Conservation (phyloP, 1,140 invertebrate species). For the Anthonomus grandis region DNA sequence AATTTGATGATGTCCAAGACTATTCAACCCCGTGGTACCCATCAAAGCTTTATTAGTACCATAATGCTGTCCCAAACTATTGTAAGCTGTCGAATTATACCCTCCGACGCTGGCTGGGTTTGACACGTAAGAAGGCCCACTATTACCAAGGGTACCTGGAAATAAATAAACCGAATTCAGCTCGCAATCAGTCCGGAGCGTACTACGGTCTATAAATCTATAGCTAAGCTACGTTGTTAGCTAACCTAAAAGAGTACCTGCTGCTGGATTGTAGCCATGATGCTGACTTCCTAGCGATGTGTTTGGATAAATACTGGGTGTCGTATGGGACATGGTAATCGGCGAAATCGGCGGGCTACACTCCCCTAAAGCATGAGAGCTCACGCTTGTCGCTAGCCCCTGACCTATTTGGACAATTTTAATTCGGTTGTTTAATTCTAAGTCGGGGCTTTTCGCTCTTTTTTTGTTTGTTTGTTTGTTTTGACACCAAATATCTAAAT, state of each 20-base stretch:
- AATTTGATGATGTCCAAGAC: slow-evolving; percentile 31
- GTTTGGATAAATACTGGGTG: slow-evolving; percentile 48
- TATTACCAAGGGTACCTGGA: slow-evolving; percentile 37
- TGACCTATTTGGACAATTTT: slow-evolving; percentile 30
- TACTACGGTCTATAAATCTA: too few relatives aligned
- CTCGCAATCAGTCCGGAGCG: too few relatives aligned
- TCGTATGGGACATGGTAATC: slow-evolving; percentile 55
- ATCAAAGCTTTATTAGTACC: slow-evolving; percentile 55
- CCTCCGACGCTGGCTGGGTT: slow-evolving; percentile 29
- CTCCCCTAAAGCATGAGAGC: slow-evolving; percentile 57
- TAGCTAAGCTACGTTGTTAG: too few relatives aligned
- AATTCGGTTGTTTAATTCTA: too few relatives aligned
- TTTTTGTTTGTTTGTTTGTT: too few relatives aligned
- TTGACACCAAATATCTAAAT: slow-evolving; percentile 8
- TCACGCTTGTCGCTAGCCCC: slow-evolving; percentile 56
- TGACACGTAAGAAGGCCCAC: slow-evolving; percentile 26
- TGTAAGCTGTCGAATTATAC: slow-evolving; percentile 46
- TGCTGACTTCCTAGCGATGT: slow-evolving; percentile 40
- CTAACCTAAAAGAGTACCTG: slow-evolving; percentile 26
- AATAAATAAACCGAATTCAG: too few relatives aligned
- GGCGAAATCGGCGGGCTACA: slow-evolving; percentile 57
- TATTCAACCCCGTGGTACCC: slow-evolving; percentile 38
- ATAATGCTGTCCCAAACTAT: slow-evolving; percentile 53
- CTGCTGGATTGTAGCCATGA: slow-evolving; percentile 30
- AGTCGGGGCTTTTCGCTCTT: too few relatives aligned